Percentiles rank a stretch among this genome's conserved stretches.
Evolutionary conservation across 1,140 invertebrate genomes (phyloP).

Genomic region (Cydia fagiglandana): DNA sequence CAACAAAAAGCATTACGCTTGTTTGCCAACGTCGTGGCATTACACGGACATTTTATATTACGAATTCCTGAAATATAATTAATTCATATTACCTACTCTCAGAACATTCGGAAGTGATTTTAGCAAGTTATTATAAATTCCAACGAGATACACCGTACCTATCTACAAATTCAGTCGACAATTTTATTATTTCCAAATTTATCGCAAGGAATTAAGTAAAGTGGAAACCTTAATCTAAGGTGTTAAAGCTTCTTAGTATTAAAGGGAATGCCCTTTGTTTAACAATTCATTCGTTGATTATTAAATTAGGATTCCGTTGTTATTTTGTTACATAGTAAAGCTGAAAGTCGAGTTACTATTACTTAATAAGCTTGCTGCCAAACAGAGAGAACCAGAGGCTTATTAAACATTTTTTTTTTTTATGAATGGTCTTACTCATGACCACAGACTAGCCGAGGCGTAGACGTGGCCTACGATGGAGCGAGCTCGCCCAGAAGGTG

Average conservation of each 20-base stretch:
- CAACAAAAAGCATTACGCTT: too few species aligned
- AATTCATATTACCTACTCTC: neutral
- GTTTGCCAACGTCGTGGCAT: too few species aligned
- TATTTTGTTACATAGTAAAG: neutral
- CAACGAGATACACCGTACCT: neutral
- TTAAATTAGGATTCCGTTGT: neutral
- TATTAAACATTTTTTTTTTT: too few species aligned
- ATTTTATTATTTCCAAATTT: neutral
- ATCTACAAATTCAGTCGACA: neutral
- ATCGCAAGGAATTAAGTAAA: neutral
- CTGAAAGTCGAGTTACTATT: too few species aligned
- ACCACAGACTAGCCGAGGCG: too few species aligned
- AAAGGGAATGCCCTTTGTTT: neutral
- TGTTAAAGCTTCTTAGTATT: constrained; percentile 3
- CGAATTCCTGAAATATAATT: neutral
- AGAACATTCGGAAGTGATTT: neutral
- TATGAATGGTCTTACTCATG: too few species aligned
- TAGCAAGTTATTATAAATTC: constrained; percentile 10
- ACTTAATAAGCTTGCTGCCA: too few species aligned
- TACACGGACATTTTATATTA: neutral
- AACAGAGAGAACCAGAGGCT: too few species aligned
- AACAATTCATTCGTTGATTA: neutral
- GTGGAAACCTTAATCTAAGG: neutral
- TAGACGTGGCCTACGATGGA: too few species aligned
- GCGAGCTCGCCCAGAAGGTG: too few species aligned